Percentiles rank a stretch among this genome's conserved stretches.
phyloP scores from a whole-genome alignment of 2,888 invertebrate species.

The Camptogramma bilineatum region DNA sequence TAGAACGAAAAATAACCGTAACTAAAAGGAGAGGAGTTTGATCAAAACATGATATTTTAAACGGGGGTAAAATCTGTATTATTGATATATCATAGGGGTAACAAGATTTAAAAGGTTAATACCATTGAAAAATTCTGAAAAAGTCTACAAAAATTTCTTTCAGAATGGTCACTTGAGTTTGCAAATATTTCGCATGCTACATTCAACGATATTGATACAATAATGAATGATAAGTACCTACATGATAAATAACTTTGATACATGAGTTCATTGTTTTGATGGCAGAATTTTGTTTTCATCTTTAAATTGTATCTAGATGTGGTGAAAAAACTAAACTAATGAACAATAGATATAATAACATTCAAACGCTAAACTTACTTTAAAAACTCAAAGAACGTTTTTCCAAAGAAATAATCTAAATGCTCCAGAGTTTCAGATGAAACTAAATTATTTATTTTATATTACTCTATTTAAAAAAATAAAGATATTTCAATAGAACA shows the following conservation, averaged over 20 bases:
- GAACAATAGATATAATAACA: background rate
- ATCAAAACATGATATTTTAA: too few species aligned
- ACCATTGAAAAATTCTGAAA: background rate
- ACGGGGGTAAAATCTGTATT: too few species aligned
- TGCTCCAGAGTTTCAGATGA: background rate
- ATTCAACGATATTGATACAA: constrained; percentile 22
- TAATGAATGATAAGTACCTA: background rate
- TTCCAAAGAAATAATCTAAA: background rate
- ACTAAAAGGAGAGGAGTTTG: too few species aligned
- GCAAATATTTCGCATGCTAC: constrained; percentile 35
- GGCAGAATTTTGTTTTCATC: background rate
- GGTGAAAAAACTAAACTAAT: background rate
- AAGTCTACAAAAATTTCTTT: background rate
- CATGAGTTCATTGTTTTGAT: background rate
- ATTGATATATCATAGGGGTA: too few species aligned
- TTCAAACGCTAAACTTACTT: background rate
- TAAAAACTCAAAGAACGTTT: background rate
- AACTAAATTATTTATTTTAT: constrained; percentile 1
- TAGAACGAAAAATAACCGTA: too few species aligned
- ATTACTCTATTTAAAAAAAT: constrained; percentile 8
- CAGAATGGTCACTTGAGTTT: constrained; percentile 28
- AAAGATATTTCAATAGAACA: constrained; percentile 32
- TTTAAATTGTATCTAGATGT: background rate
- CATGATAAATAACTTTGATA: too few species aligned
- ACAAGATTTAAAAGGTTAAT: too few species aligned